A percentile compares a stretch with the other conserved stretches of the same genome.
Evolutionary conservation across 2,888 invertebrate genomes (phyloP).

Genomic region (Drosophila meridiana): DNA sequence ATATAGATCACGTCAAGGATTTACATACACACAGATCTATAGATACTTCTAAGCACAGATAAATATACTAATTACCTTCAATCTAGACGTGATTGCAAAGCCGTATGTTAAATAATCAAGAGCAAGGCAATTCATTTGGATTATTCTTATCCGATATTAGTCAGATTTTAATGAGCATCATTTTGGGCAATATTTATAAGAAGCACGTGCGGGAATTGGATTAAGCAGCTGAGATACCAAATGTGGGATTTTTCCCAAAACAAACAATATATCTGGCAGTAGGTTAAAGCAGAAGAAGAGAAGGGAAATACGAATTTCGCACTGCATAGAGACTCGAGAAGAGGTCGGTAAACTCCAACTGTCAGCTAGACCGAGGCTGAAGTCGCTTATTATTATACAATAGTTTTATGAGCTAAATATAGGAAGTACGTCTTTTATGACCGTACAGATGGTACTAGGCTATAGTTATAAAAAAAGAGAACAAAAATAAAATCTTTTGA

Average conservation of each 20-base stretch:
- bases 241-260: background rate
- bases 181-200: conserved; percentile 10
- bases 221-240: background rate
- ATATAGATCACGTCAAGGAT: background rate
- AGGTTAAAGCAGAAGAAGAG: conserved; percentile 12
- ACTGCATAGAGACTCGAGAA: background rate
- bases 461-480: conserved; percentile 1
- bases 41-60: background rate
- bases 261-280: conserved; percentile 4
- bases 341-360: conserved; percentile 19
- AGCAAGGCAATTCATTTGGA: background rate
- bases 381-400: background rate
- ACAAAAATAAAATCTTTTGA: conserved; percentile 5
- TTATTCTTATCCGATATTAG: conserved; percentile 13
- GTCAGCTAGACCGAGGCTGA: conserved; percentile 9
- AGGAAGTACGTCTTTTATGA: conserved; percentile 38
- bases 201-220: conserved; percentile 23
- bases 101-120: conserved; percentile 4
- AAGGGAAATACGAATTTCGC: conserved; percentile 1
- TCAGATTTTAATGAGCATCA: conserved; percentile 13
- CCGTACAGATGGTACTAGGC: background rate
- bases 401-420: conserved; percentile 13
- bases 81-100: conserved; percentile 23
- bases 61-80: conserved; percentile 17
- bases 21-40: background rate